These are phyloP conservation scores for Zosterops hypoxanthus DNA, from an alignment of 2,113 vertebrate species.

Conservation along the genomic window DNA sequence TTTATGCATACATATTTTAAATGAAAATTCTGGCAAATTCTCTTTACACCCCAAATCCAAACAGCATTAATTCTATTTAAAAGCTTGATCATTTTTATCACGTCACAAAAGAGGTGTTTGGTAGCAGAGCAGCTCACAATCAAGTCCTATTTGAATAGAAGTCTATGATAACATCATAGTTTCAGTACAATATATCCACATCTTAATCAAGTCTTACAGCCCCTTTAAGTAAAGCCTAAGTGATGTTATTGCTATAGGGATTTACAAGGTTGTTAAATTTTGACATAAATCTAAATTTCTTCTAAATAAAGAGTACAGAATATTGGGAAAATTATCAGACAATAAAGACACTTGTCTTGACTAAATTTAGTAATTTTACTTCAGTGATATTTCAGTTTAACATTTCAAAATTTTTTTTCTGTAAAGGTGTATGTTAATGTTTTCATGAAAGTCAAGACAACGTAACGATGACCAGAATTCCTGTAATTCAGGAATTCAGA, in stretches of 20 bases:
- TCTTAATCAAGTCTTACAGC: not conserved
- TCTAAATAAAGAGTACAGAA: not conserved
- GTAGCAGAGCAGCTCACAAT: constrained; percentile 29
- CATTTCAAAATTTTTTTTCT: not conserved
- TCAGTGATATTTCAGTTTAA: not conserved
- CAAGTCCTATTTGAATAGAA: constrained; percentile 36
- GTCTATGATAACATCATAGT: not conserved
- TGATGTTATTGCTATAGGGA: not conserved
- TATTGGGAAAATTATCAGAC: not conserved
- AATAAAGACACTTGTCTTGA: not conserved
- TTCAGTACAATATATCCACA: not conserved
- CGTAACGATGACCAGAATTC: not conserved
- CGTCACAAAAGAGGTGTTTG: constrained; percentile 51
- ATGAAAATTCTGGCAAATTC: constrained; percentile 22
- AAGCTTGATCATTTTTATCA: constrained; percentile 41
- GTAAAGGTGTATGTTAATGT: not conserved
- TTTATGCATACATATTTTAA: constrained; percentile 25
- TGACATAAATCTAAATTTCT: not conserved
- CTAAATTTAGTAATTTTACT: not conserved
- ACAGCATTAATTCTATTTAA: constrained; percentile 30
- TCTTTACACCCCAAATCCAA: constrained; percentile 46
- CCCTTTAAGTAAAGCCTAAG: not conserved
- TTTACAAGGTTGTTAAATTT: not conserved
- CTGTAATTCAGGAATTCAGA: not conserved
- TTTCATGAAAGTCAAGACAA: not conserved